These are phyloP conservation scores for Diadumene lineata DNA, from an alignment of 92 coral and sea anemone species.

Conservation along the genomic window DNA sequence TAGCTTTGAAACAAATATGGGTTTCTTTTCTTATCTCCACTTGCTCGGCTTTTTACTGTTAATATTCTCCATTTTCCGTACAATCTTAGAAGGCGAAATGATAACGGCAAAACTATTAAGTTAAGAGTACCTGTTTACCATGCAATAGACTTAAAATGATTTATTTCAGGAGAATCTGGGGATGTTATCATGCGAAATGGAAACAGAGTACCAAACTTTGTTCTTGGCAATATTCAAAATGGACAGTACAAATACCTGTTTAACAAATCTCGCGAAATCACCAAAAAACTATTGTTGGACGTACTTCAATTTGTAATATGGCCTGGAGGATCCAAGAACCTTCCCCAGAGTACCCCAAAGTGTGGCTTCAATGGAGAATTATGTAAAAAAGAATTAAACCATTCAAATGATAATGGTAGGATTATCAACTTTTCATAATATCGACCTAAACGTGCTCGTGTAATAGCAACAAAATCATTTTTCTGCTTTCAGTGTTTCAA, in stretches of 20 bases:
- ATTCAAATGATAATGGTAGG: constrained; percentile 8
- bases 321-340: constrained; percentile 55
- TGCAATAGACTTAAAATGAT: no score
- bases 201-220: constrained; percentile 67
- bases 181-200: constrained; percentile 59
- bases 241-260: constrained; percentile 53
- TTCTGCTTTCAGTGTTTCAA: no score
- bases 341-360: constrained; percentile 55
- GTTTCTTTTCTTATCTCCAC: no score
- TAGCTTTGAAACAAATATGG: no score
- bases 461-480: no score
- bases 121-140: no score
- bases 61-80: no score
- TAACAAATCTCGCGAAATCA: constrained; percentile 27
- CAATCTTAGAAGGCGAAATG: no score
- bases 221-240: constrained; percentile 64
- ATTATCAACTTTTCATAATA: background rate
- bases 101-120: no score
- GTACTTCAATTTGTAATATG: constrained; percentile 32
- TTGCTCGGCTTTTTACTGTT: no score
- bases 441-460: background rate
- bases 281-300: constrained; percentile 6
- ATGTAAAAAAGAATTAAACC: constrained; percentile 11
- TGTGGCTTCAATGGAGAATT: constrained; percentile 64
- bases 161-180: constrained; percentile 62